Conservation (phyloP, 2,797 vertebrate species). For the Betta splendens region DNA sequence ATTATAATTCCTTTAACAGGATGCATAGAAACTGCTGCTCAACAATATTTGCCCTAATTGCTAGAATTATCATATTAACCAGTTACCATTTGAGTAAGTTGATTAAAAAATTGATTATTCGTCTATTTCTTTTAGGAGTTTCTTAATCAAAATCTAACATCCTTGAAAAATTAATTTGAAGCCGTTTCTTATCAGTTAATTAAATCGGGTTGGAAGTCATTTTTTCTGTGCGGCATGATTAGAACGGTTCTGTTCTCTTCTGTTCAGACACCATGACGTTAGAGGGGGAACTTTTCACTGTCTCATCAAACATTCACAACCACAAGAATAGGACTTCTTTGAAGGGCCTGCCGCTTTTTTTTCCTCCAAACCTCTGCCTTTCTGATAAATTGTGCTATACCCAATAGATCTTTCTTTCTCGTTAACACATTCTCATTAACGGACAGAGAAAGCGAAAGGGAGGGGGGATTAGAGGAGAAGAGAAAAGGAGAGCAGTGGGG, state of each 20-base stretch:
- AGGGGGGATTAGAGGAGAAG: conserved; percentile 21
- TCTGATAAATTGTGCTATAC: conserved; percentile 84
- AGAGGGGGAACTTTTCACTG: conserved; percentile 85
- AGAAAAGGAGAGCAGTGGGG: conserved; percentile 25
- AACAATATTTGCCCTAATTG: conserved; percentile 88
- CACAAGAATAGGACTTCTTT: conserved; percentile 88
- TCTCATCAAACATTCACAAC: conserved; percentile 88
- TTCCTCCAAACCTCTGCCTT: conserved; percentile 76
- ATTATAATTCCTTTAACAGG: conserved; percentile 86
- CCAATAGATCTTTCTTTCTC: conserved; percentile 86
- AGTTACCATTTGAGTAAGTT: conserved; percentile 88
- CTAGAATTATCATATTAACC: conserved; percentile 89
- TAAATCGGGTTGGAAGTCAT: conserved; percentile 99
- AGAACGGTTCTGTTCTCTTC: conserved; percentile 87
- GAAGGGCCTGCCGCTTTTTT: conserved; percentile 78
- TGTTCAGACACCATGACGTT: conserved; percentile 84
- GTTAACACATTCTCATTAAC: conserved; percentile 86
- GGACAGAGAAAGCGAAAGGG: conserved; percentile 64
- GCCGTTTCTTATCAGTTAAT: conserved; percentile 99
- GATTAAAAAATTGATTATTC: conserved; percentile 91
- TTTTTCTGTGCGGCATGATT: conserved; percentile 87
- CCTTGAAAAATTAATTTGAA: conserved; percentile 99
- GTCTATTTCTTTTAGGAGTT: conserved; percentile 90
- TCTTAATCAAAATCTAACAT: conserved; percentile 99
- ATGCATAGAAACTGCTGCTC: conserved; percentile 85